These are phyloP conservation scores for Bugulina stolonifera DNA, from an alignment of 2,888 invertebrate species.

Conservation along the genomic window DNA sequence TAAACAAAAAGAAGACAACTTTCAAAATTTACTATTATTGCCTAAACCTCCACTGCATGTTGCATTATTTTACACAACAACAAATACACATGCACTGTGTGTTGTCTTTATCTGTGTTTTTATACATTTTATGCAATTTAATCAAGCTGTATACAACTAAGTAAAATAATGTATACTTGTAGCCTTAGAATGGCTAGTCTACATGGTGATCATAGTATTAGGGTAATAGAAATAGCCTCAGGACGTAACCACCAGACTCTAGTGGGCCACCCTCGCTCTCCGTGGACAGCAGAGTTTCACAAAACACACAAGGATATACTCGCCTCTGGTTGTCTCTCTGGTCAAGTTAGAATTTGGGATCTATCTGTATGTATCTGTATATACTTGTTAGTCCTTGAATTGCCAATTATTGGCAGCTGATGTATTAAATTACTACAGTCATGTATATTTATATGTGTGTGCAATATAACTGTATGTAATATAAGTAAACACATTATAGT, in stretches of 20 bases:
- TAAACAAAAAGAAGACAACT: too few relatives aligned
- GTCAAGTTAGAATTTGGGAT: constrained; percentile 86
- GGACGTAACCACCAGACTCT: constrained; percentile 72
- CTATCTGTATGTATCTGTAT: constrained; percentile 60
- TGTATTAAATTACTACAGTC: too few relatives aligned
- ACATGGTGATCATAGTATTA: constrained; percentile 82
- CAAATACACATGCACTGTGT: constrained; percentile 27
- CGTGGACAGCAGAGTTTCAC: constrained; percentile 85
- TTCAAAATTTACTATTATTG: too few relatives aligned
- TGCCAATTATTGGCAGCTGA: too few relatives aligned
- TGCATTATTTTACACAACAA: constrained; percentile 27
- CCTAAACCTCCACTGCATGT: too few relatives aligned
- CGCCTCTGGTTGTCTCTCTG: constrained; percentile 80
- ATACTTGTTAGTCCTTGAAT: too few relatives aligned
- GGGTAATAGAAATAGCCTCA: constrained; percentile 72
- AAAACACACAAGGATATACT: constrained; percentile 75
- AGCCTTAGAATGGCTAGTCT: constrained; percentile 63
- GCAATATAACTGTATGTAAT: too few relatives aligned
- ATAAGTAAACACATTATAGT: too few relatives aligned
- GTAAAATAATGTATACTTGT: constrained; percentile 62
- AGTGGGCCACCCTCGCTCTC: constrained; percentile 77
- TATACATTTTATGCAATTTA: constrained; percentile 15
- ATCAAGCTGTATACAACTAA: constrained; percentile 28
- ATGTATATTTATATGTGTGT: too few relatives aligned
- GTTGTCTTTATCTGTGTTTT: constrained; percentile 26